Percentiles rank a stretch among this genome's conserved stretches.
Evolutionary conservation across 2,113 vertebrate genomes (phyloP).

Genomic region (Merops nubicus): DNA sequence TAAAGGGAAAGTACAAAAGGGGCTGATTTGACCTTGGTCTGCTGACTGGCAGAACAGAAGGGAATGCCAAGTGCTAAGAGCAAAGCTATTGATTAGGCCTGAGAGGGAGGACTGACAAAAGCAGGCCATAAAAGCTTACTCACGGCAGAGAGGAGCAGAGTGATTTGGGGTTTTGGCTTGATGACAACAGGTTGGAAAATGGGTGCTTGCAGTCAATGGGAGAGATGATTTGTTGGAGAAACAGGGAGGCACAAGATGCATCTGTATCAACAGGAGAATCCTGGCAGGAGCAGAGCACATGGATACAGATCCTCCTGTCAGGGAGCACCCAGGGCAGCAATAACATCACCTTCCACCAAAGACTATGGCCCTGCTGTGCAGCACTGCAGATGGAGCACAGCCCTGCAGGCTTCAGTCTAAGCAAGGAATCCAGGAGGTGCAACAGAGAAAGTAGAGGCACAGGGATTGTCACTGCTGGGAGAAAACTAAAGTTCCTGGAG

Average conservation of each 20-base stretch:
- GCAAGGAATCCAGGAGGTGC: not conserved
- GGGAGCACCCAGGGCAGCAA: not conserved
- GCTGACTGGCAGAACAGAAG: not conserved
- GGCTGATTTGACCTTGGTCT: conserved; percentile 22
- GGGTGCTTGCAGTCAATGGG: not conserved
- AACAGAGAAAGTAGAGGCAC: not conserved
- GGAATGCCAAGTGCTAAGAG: conserved; percentile 45
- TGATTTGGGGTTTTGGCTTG: not conserved
- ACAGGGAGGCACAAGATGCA: fast-evolving
- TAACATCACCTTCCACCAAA: not conserved
- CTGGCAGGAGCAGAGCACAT: not conserved
- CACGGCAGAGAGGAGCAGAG: not conserved
- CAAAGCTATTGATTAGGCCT: conserved; percentile 39
- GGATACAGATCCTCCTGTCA: not conserved
- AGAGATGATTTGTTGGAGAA: not conserved
- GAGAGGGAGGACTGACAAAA: not conserved
- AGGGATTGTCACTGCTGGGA: not conserved
- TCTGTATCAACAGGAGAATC: not conserved
- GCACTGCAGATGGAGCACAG: not conserved
- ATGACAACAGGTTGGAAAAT: not conserved
- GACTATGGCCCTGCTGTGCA: not conserved
- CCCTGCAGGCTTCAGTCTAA: not conserved
- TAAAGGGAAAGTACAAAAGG: not conserved
- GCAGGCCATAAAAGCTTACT: not conserved
- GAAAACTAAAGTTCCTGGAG: not conserved